These are phyloP conservation scores for Babylonia areolata DNA, from an alignment of 1,140 invertebrate genomes.

Conservation along the genomic window DNA sequence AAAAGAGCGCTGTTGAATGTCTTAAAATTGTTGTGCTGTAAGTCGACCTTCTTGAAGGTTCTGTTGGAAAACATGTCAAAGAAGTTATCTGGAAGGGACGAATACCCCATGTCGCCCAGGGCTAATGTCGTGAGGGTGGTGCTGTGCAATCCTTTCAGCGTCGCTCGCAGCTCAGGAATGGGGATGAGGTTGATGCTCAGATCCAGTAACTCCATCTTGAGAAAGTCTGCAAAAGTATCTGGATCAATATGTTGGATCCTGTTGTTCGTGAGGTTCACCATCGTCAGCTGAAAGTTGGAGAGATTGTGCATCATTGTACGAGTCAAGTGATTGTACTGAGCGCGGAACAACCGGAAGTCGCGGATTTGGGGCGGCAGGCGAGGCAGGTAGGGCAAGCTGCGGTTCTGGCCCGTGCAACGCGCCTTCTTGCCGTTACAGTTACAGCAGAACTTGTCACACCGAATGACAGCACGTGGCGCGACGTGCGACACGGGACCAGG, in stretches of 20 bases:
- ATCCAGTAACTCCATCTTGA: not conserved
- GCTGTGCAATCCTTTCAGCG: not conserved
- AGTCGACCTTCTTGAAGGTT: not conserved
- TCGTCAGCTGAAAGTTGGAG: slow-evolving; percentile 15
- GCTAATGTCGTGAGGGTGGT: not conserved
- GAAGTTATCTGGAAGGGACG: slow-evolving; percentile 16
- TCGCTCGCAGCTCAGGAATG: not conserved
- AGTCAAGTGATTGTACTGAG: not conserved
- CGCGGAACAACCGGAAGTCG: slow-evolving; percentile 4
- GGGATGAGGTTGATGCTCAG: slow-evolving; percentile 11
- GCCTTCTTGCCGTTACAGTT: slow-evolving; percentile 19
- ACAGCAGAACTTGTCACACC: slow-evolving; percentile 12
- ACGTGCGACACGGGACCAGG: not conserved
- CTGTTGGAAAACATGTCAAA: slow-evolving; percentile 22
- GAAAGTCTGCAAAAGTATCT: slow-evolving; percentile 24
- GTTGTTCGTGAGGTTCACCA: slow-evolving; percentile 15
- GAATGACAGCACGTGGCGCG: not conserved
- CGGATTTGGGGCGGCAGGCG: slow-evolving; percentile 20
- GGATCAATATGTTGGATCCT: not conserved
- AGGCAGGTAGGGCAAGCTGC: slow-evolving; percentile 7
- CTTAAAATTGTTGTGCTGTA: not conserved
- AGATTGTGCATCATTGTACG: slow-evolving; percentile 18
- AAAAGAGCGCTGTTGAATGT: slow-evolving; percentile 16
- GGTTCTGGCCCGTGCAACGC: slow-evolving; percentile 8
- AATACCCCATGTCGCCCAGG: not conserved